Evolutionary conservation across 1,140 invertebrate species (phyloP).

Genomic region (Liolophura sinensis): DNA sequence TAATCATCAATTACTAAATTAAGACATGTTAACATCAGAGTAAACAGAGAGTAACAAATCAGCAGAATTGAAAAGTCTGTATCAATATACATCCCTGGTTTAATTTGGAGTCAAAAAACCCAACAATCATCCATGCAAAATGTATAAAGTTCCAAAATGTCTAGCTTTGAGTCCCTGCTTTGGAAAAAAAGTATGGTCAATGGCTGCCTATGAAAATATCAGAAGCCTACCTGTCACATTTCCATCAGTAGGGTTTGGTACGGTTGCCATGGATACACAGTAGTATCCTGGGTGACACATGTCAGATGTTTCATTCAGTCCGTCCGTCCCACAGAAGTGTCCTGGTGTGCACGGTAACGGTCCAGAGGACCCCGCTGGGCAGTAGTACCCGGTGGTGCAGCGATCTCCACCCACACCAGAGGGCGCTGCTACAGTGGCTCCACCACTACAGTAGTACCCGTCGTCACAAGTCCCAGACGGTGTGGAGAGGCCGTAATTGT

Average conservation of each 20-base stretch:
- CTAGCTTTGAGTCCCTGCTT: too few species aligned
- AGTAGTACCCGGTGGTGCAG: constrained; percentile 40
- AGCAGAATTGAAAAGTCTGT: too few species aligned
- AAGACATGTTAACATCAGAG: too few species aligned
- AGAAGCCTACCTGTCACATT: constrained; percentile 42
- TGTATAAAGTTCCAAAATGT: too few species aligned
- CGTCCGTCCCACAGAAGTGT: constrained; percentile 36
- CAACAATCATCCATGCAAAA: too few species aligned
- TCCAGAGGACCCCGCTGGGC: constrained; percentile 34
- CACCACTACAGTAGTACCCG: constrained; percentile 47
- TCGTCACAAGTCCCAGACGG: constrained; percentile 39
- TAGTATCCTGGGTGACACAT: constrained; percentile 45
- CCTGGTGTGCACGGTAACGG: constrained; percentile 44
- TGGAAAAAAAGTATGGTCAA: too few species aligned
- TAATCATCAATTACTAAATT: too few species aligned
- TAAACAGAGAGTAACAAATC: too few species aligned
- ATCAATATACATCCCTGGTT: too few species aligned
- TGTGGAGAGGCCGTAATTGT: constrained; percentile 21
- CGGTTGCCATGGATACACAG: constrained; percentile 34
- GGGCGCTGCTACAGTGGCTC: constrained; percentile 32
- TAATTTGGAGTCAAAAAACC: too few species aligned
- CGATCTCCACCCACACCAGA: constrained; percentile 27
- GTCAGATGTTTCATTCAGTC: constrained; percentile 37
- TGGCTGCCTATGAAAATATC: too few species aligned
- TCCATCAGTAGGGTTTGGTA: constrained; percentile 49